Evolutionary conservation across 2,113 vertebrate species (phyloP).

Genomic region (Vireo altiloquus): DNA sequence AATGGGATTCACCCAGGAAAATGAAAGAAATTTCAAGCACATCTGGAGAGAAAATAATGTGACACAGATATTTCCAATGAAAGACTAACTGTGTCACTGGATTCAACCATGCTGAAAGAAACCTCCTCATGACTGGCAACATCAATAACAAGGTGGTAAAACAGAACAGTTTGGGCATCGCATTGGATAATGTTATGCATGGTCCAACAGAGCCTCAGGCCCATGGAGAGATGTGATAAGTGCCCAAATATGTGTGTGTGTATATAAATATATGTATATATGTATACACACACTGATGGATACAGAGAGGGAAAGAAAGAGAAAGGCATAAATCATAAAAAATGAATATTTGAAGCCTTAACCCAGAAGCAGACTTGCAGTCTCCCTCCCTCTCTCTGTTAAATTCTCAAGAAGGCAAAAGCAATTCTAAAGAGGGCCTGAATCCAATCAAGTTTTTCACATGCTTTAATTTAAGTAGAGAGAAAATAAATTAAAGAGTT

Average conservation of each 20-base stretch:
- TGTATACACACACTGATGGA: background rate
- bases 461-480: background rate
- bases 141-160: conserved; percentile 44
- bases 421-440: background rate
- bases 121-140: conserved; percentile 15
- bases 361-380: background rate
- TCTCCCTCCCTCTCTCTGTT: background rate
- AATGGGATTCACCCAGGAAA: background rate
- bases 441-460: background rate
- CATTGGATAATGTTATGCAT: background rate
- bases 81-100: conserved; percentile 14
- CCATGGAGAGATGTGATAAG: background rate
- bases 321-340: background rate
- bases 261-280: too few relatives aligned
- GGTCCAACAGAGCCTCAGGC: background rate
- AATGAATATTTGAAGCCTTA: background rate
- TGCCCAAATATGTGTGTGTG: rapidly evolving
- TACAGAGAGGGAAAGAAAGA: background rate
- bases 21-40: background rate
- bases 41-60: background rate
- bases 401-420: background rate
- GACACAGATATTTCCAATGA: conserved; percentile 30
- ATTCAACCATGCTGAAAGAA: conserved; percentile 17
- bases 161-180: background rate
- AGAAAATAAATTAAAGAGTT: background rate